A percentile compares a stretch with the other conserved stretches of the same genome.
Conservation (phyloP, 2,797 vertebrate genomes). For the Orientallactaga sibirica region DNA sequence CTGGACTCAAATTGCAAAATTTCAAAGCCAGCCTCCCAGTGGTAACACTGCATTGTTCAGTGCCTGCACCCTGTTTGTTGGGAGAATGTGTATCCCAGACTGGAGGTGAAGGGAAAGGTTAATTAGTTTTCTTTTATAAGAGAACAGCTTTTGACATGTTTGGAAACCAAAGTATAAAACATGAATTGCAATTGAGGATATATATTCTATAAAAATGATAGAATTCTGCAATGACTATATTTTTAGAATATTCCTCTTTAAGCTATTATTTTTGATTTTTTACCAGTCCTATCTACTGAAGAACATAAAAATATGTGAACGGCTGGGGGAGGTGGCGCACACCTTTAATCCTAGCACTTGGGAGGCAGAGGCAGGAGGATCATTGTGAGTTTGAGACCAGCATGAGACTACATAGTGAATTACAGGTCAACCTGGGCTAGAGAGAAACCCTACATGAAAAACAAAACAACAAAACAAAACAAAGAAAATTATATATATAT, state of each 20-base stretch:
- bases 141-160: neutral
- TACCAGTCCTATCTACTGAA: neutral
- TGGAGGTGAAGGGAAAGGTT: too few relatives aligned
- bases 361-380: too few relatives aligned
- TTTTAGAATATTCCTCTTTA: neutral
- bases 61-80: neutral
- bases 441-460: too few relatives aligned
- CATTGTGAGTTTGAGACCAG: too few relatives aligned
- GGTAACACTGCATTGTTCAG: neutral
- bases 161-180: conserved; percentile 3
- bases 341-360: too few relatives aligned
- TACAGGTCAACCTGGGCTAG: too few relatives aligned
- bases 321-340: too few relatives aligned
- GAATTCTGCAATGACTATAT: conserved; percentile 6
- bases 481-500: too few relatives aligned
- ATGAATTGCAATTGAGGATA: neutral
- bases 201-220: neutral
- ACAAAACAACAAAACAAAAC: too few relatives aligned
- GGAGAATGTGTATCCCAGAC: neutral
- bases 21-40: neutral
- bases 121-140: neutral
- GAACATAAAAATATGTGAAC: neutral
- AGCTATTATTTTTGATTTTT: conserved; percentile 30
- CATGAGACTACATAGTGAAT: too few relatives aligned
- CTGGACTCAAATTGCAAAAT: neutral